Base-by-base conservation (phyloP, 1,140 invertebrate species). In the Cardiocondyla obscurior region DNA sequence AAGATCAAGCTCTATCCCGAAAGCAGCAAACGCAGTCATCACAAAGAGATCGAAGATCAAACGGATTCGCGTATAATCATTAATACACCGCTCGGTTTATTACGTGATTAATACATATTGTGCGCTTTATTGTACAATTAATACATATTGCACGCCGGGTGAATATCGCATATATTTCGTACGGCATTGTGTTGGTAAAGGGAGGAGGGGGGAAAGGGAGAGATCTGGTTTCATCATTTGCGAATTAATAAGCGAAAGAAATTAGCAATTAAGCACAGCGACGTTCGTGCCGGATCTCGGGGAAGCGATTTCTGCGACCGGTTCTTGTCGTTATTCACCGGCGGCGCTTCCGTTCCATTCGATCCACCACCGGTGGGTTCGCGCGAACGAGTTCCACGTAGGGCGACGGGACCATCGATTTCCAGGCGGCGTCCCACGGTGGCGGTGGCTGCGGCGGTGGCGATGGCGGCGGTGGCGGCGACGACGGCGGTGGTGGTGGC, bases 371-470 rank as follows among this genome's bases (percentile, higher is more conserved):
- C 46, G 22, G 62, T 49, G 74, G 55, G 74, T 79, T 79, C 62
- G 74, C 74, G 74, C 74, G 74, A 79, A 79, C 62, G 62, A 79
- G 62, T 79, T 79, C 33, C 74, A 79, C 49, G 36, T 46, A 53
- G 62, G 70, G 55, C 44, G 79, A 36, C 79, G 79, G 84, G 81
- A 83, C 82, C 85, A 87, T 87, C 85, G 85, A 87, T 87, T 87
- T 87, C 82, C 85, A 87, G 85, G 79, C 67, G 81, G 79, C 84
- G 70, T 69, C 49, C 84, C 44, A 85, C 51, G 74, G 49, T 30
- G 44, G 77, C 76, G 62, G 44, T 36, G 81, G 72, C 57, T 57
- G 69, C 62, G 55, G 74, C 46, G 84, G 62, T 39, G 72, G 44
- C 25, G 30, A 49, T 46, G 58, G 39, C 42, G 76, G 60, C 51